Percentiles rank a stretch among this genome's conserved stretches.
Conservation (phyloP, 2,888 invertebrate species). For the Muscina levida region DNA sequence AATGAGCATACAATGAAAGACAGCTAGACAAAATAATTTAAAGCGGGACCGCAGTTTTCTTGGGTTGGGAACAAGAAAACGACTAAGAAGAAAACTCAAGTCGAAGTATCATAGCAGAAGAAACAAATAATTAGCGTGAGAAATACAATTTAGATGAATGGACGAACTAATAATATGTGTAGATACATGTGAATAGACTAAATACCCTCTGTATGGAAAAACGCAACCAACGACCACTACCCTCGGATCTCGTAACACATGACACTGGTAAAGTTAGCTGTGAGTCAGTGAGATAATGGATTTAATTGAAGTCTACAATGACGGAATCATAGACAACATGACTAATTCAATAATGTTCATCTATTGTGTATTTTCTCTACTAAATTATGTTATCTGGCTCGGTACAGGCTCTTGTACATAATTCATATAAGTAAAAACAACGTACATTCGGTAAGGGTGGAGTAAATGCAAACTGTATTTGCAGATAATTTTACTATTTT, state of each 20-base stretch:
- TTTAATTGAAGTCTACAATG: slow-evolving; percentile 49
- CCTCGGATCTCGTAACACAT: neutral
- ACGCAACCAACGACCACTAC: neutral
- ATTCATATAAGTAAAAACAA: too few species aligned
- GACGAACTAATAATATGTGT: neutral
- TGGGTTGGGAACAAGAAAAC: neutral
- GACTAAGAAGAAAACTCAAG: slow-evolving; percentile 4
- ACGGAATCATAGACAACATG: slow-evolving; percentile 46
- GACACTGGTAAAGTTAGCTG: neutral
- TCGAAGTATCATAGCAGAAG: neutral
- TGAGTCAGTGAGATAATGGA: slow-evolving; percentile 36
- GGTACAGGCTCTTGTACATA: too few species aligned
- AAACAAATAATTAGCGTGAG: slow-evolving; percentile 34
- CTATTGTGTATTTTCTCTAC: too few species aligned
- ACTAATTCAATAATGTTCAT: slow-evolving; percentile 51
- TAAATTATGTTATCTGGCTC: too few species aligned
- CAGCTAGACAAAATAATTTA: slow-evolving; percentile 40
- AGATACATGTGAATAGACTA: neutral
- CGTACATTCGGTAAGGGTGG: too few species aligned
- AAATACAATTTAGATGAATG: slow-evolving; percentile 40
- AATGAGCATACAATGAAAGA: slow-evolving; percentile 7
- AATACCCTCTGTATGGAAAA: neutral
- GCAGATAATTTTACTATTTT: too few species aligned
- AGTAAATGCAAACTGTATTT: too few species aligned
- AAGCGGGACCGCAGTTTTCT: slow-evolving; percentile 20